Evolutionary conservation across 2,888 invertebrate genomes (phyloP), one percentile per base, ranked within the genome.

Genomic region (Brachypterus glaber): DNA sequence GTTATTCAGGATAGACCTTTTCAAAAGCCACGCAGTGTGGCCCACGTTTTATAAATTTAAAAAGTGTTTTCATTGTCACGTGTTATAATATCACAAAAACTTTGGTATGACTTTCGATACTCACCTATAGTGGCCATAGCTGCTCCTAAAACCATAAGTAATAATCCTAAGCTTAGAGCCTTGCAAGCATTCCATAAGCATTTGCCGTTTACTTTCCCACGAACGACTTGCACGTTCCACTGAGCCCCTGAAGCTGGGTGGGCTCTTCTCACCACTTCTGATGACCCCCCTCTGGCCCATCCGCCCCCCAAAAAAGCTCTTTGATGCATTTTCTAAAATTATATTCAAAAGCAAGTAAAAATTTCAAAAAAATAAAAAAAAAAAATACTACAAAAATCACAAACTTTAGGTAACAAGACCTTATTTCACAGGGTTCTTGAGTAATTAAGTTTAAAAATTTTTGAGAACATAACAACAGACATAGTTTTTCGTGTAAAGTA

Each of bases 131-230:
- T 86, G 25, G 92, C 90, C 93, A 95, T 93, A 38, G 87, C 84
- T 39, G 86, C 84, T 14, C 93, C 93, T 30, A 91, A 71, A 47
- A 86, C 70, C 80, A 95, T 87, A 45, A 95, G 72, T 46, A 90
- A 70, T 47, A 90, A 71, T 17, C 93, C 93, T 41, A 92, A 74
- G 45, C 88, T 83, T 12, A 93, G 76, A 15, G 92, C 92, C 52
- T 90, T 83, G 64, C 92, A 92, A 17, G 92, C 92, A 62, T 91
- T 88, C 91, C 92, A 93, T 48, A 93, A 72, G 62, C 91, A 92
- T 58, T 81, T 76, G 30, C 87, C 82, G 54, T 88, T 86, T 73
- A 89, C 87, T 69, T 89, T 89, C 41, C 87, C 86, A 44, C 79
- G 76, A 57, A 86, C 85, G 64, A 87, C 85, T 74, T 82, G 72